phyloP scores from a whole-genome alignment of 1,140 invertebrate genomes.

The Zophobas morio region DNA sequence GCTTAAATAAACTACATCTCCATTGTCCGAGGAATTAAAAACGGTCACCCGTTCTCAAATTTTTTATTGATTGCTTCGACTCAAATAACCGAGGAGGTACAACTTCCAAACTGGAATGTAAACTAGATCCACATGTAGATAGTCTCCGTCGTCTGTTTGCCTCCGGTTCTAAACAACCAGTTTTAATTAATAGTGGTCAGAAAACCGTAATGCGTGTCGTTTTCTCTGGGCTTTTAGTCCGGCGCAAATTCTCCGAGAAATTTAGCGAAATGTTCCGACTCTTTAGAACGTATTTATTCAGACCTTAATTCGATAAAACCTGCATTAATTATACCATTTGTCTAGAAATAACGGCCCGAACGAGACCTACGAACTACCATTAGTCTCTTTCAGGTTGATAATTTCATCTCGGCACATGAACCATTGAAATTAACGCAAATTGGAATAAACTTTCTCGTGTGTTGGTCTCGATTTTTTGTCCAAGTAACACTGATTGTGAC shows the following conservation, averaged over 20 bases:
- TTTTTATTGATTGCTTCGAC: neutral
- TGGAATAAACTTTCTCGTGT: too few species aligned
- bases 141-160: conserved; percentile 31
- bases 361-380: too few species aligned
- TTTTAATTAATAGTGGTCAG: conserved; percentile 42
- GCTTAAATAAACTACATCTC: neutral
- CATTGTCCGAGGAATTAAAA: neutral
- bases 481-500: too few species aligned
- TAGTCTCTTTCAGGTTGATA: too few species aligned
- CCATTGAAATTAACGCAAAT: too few species aligned
- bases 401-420: too few species aligned
- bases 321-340: neutral
- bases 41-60: neutral
- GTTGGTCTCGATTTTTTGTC: too few species aligned
- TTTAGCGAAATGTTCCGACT: neutral
- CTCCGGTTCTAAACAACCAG: conserved; percentile 34
- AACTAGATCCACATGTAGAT: conserved; percentile 35
- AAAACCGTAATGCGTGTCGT: conserved; percentile 38
- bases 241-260: conserved; percentile 15
- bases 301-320: neutral
- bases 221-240: conserved; percentile 27
- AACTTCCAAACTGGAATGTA: conserved; percentile 32
- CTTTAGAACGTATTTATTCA: neutral
- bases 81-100: conserved; percentile 19
- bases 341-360: too few species aligned